These are phyloP conservation scores for Hetaerina americana DNA, from an alignment of 1,140 invertebrate species.

Conservation along the genomic window DNA sequence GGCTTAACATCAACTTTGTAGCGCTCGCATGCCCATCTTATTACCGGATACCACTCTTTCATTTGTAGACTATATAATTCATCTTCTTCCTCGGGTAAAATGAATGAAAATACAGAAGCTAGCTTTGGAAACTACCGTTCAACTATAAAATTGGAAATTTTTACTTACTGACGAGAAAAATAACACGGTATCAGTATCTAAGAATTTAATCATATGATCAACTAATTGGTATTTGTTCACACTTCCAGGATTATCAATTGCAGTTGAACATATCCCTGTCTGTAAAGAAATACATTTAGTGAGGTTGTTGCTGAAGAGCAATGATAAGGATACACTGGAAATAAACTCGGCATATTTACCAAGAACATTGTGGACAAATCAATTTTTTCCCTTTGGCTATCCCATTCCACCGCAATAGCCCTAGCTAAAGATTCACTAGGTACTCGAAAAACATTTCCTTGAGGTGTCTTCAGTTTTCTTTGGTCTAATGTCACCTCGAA, in stretches of 20 bases:
- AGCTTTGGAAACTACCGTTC: background rate
- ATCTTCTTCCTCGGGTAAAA: constrained; percentile 45
- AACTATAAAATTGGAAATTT: constrained; percentile 12
- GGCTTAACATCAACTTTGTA: constrained; percentile 60
- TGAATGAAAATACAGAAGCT: constrained; percentile 12
- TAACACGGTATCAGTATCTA: constrained; percentile 78
- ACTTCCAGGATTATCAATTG: constrained; percentile 80
- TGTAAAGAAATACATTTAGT: no score
- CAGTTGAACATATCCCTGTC: constrained; percentile 80
- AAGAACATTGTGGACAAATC: constrained; percentile 75
- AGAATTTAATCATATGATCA: constrained; percentile 62
- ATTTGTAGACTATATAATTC: constrained; percentile 62
- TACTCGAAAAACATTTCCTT: constrained; percentile 60
- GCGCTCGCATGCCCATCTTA: constrained; percentile 75
- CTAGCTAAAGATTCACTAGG: constrained; percentile 77
- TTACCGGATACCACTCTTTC: constrained; percentile 73
- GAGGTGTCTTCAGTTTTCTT: constrained; percentile 76
- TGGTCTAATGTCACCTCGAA: constrained; percentile 71
- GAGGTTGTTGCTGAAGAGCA: no score
- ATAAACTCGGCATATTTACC: constrained; percentile 40
- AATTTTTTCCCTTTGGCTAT: constrained; percentile 67
- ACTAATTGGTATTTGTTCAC: constrained; percentile 62
- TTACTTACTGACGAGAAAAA: constrained; percentile 56
- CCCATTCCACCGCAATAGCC: constrained; percentile 85
- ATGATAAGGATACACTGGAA: no score